Percentiles rank a stretch among this genome's conserved stretches.
Evolutionary conservation across 2,113 vertebrate species (phyloP).

Genomic region (Tetrao urogallus): DNA sequence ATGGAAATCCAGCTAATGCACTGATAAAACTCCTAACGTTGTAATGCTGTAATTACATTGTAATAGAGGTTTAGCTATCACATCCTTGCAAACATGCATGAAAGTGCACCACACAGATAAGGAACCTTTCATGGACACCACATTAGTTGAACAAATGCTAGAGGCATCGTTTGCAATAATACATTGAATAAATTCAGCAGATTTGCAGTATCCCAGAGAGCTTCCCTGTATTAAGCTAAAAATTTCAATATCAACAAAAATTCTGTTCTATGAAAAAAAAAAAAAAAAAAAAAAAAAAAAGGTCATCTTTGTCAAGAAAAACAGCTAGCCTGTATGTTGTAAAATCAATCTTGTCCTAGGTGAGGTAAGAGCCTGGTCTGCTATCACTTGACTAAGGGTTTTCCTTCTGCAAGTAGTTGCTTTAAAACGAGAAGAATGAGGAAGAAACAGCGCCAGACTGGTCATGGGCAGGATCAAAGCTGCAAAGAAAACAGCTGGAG

Average conservation of each 20-base stretch:
- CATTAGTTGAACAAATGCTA: neutral
- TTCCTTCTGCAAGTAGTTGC: neutral
- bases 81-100: neutral
- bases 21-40: neutral
- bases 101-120: neutral
- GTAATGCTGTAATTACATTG: neutral
- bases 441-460: neutral
- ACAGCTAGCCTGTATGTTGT: neutral
- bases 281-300: too few relatives aligned
- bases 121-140: neutral
- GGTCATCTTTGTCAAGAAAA: neutral
- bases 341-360: neutral
- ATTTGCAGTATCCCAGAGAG: neutral
- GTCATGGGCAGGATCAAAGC: neutral
- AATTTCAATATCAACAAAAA: neutral
- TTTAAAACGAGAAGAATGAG: neutral
- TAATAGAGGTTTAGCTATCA: neutral
- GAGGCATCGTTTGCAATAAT: neutral
- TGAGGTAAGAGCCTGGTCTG: neutral
- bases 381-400: neutral
- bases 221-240: neutral
- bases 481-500: neutral
- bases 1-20: neutral
- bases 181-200: neutral
- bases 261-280: neutral